phyloP scores from a whole-genome alignment of 2,797 vertebrate species.

The Fistularia tabacaria region DNA sequence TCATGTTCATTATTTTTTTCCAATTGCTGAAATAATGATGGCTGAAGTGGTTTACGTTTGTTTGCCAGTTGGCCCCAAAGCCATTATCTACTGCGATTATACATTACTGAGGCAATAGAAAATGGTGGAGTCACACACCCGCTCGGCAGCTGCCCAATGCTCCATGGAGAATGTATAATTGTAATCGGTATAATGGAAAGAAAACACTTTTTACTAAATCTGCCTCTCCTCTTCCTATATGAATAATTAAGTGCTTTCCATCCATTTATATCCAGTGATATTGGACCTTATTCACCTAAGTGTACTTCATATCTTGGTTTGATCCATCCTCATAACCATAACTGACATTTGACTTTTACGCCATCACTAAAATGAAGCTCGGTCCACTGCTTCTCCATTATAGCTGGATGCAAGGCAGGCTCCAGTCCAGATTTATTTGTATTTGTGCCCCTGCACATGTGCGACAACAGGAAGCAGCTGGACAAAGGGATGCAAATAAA shows the following conservation, averaged over 20 bases:
- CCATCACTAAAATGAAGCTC: conserved; percentile 25
- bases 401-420: conserved; percentile 24
- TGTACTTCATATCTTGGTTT: background rate
- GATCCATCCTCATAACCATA: background rate
- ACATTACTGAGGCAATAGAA: no score
- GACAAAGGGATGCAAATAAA: conserved; percentile 51
- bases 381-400: conserved; percentile 18
- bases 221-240: conserved; percentile 10
- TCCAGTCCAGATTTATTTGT: conserved; percentile 17
- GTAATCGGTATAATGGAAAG: no score
- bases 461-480: conserved; percentile 39
- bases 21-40: no score
- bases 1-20: no score
- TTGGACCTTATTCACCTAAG: background rate
- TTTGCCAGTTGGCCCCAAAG: no score
- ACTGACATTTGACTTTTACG: conserved; percentile 27
- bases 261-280: background rate
- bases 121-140: no score
- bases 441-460: conserved; percentile 4
- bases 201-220: conserved; percentile 2
- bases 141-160: no score
- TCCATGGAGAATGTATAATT: no score
- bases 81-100: no score
- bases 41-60: no score
- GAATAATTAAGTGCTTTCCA: conserved; percentile 7